Evolutionary conservation across 1,140 invertebrate genomes (phyloP), one percentile per base, ranked within the genome.

Genomic region (Aphelinus atriplicis): DNA sequence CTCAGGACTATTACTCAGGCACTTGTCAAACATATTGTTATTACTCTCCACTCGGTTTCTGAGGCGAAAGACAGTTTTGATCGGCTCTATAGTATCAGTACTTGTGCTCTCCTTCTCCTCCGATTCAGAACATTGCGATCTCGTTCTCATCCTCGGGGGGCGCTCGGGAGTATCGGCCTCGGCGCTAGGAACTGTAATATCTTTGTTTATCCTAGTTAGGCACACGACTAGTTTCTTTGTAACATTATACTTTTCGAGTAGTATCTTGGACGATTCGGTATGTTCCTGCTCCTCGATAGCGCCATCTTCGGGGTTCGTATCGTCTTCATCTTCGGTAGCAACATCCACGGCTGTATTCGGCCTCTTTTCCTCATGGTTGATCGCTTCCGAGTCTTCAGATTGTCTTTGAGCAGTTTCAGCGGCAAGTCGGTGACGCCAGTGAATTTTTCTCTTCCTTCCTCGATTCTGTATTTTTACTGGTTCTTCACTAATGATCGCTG

Each of bases 181-280:
- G 7, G 3, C 51, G n/a, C 63, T 45, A 56, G 10, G 46, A 69
- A 53, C 53, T 47, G 60, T 66, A 61, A 56, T 9, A 66, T 64
- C 67, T 50, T 62, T 53, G 42, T 77, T 66, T 56, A 77, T 51
- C 64, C 73, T 77, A 9, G 53, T 77, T 48, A 77, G 64, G 51
- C 46, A 58, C n/a, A 77, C 71, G 45, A 73, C 75, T 53, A 77
- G 61, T 9, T 73, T 53, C 64, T 77, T 77, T 3, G 70, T 77
- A 10, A 76, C 68, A 55, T 46, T 45, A 45, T 67, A 71, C 56
- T 67, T 71, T 1, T 42, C 48, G 26, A 61, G 50, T 55, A 65
- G 71, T 5, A 48, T 47, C 46, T 10, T 65, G 6, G 47, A 4
- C 47, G 4, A 2, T 3, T 65, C 26, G 3, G 1, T 26, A 53